Conservation (phyloP, 2,888 invertebrate genomes). For the Cheilosia vernalis region DNA sequence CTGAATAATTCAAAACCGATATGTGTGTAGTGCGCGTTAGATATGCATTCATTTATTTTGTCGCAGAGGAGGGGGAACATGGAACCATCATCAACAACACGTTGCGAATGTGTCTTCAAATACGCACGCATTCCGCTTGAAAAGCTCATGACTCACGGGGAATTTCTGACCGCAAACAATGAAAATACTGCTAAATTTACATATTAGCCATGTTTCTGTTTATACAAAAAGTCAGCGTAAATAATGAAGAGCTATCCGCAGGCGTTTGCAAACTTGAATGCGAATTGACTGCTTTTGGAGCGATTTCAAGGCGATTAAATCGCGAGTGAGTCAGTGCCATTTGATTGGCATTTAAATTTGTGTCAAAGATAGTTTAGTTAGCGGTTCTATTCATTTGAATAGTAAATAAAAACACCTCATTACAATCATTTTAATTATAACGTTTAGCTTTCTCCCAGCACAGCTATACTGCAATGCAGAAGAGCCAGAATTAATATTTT, state of each 20-base stretch:
- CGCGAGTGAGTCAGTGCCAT: slow-evolving; percentile 28
- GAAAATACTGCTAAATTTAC: slow-evolving; percentile 28
- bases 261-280: slow-evolving; percentile 12
- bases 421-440: too few relatives aligned
- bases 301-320: slow-evolving; percentile 7
- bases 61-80: not conserved
- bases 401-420: not conserved
- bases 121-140: slow-evolving; percentile 7
- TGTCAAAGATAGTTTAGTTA: slow-evolving; percentile 26
- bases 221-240: slow-evolving; percentile 23
- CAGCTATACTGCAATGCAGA: too few relatives aligned
- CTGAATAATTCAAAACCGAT: slow-evolving; percentile 72
- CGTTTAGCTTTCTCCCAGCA: too few relatives aligned
- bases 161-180: slow-evolving; percentile 66
- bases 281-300: slow-evolving; percentile 26
- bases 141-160: slow-evolving; percentile 70
- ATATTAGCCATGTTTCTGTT: slow-evolving; percentile 42
- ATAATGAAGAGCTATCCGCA: slow-evolving; percentile 36
- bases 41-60: slow-evolving; percentile 52
- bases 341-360: slow-evolving; percentile 40
- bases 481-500: too few relatives aligned
- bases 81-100: not conserved
- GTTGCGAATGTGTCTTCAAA: slow-evolving; percentile 11
- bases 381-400: not conserved
- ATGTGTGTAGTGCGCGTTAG: slow-evolving; percentile 40